A percentile compares a stretch with the other conserved stretches of the same genome.
Evolutionary conservation across 2,888 invertebrate genomes (phyloP).

Genomic region (Lycophotia porphyrea): DNA sequence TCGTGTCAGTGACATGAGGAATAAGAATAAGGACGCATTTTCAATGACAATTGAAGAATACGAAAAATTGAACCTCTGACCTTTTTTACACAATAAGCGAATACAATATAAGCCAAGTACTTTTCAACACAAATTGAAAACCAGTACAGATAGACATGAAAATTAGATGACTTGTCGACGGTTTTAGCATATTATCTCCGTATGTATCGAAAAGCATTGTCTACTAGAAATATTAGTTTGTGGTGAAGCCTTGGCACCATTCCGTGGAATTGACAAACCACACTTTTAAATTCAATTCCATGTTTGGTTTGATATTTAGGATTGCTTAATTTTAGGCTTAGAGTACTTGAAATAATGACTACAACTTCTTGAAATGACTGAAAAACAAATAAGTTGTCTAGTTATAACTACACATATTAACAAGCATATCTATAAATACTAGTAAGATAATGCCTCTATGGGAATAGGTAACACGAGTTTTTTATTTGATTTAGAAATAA

Average conservation of each 20-base stretch:
- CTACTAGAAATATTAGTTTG: conserved; percentile 53
- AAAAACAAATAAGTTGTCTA: not conserved
- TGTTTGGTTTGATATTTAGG: conserved; percentile 26
- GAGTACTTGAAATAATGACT: conserved; percentile 9
- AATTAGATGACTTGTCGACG: conserved; percentile 60
- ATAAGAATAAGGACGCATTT: conserved; percentile 10
- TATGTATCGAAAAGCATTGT: conserved; percentile 63
- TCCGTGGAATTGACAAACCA: conserved; percentile 33
- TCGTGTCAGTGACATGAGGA: not conserved
- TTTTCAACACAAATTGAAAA: conserved; percentile 50
- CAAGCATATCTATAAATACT: not conserved
- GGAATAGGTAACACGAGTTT: not conserved
- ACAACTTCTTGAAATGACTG: conserved; percentile 1
- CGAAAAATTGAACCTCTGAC: not conserved
- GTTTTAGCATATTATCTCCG: conserved; percentile 62
- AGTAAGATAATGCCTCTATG: no score
- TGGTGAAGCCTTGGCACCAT: conserved; percentile 56
- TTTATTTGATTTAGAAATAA: conserved; percentile 20
- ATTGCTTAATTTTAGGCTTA: conserved; percentile 33
- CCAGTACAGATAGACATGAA: conserved; percentile 61
- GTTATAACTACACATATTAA: not conserved
- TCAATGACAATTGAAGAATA: conserved; percentile 19
- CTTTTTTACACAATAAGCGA: conserved; percentile 27
- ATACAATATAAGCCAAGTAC: conserved; percentile 19
- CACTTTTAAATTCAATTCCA: conserved; percentile 55